Base-by-base conservation (phyloP, 2,888 invertebrate species). In the Coelinius sp. region DNA sequence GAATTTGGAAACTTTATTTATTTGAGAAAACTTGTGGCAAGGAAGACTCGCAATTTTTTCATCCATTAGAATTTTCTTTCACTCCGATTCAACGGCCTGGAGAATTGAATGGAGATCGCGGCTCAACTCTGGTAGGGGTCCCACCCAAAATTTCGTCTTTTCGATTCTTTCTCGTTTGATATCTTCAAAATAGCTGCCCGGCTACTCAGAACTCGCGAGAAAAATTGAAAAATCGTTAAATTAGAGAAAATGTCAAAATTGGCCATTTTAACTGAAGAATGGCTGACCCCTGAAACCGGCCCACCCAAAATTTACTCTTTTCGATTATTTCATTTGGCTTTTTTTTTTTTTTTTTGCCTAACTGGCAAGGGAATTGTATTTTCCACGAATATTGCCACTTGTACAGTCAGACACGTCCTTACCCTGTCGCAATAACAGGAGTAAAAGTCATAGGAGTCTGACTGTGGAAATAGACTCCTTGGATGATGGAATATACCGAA, bases 401-500 rank as follows among this genome's bases (percentile, higher is more conserved):
- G 17, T 59, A 35, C 10, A 59, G 59, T 35, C 56, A 56, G 31
- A 25, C 14, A 5, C 25, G 2, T 59, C 14, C 31, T 17, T 14
- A 62, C 17, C 24, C 52, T 17, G 31, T 38, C 46, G 24, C 22
- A 67, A 67, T 38, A 67, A 59, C 35, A 14, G 20, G 24, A 56
- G 25, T 10, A 3, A n/a, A 20, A 59, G 35, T 59, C 31, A 59
- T 35, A 25, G 31, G 59, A 59, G 59, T 25, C 12, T 53, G 53
- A 10, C 31, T 10, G 17, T 31, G 59, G 22, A 59, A 31, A 31
- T 59, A 35, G 31, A 59, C 31, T 35, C 59, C 10, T 12, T 6
- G 20, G 59, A 59, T 59, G 59, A 59, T 59, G 59, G 59, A 59
- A 59, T 59, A 20, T 14, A 14, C 31, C 10, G 24, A 38, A 25